Base-by-base conservation (phyloP, 2,797 vertebrate genomes). In the Discoglossus pictus region DNA sequence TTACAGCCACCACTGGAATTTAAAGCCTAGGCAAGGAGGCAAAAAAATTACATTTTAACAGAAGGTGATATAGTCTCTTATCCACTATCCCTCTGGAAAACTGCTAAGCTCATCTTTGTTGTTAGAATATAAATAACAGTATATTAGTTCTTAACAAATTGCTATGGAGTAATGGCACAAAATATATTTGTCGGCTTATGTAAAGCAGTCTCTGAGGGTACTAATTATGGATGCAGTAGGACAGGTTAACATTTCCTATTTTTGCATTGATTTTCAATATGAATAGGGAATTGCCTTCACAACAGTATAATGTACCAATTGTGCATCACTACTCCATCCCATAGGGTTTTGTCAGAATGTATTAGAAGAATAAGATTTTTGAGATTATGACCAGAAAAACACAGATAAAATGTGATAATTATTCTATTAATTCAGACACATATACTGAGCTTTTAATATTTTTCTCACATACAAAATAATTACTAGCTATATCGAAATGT, bases 81-180 rank as follows among this genome's bases (percentile, higher is more conserved):
- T 39, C 18, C 53, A 18, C 7, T 25, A 5, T 66, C 53, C 53
- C 63, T 27, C 21, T 39, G 43, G 53, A 48, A 66, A 65, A 65
- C 13, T 34, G 18, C 24, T 39, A 58, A 56, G 63, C 34, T 66
- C 35, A 48, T 48, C 21, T 38, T 40, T 66, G 35, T 16, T 56
- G 43, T 34, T 58, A 39, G 42, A 66, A 66, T 66, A 58, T 58
- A 66, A 52, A 55, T 55, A 44, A 46, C 17, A 35, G 40, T 43
- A 55, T 46, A 65, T 53, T 64, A 44, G 61, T 34, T 20, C 24
- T 46, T 60, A 61, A 48, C 17, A 34, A 61, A 47, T 36, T 38
- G 52, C 63, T 56, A 9, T 18, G 39, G 52, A 56, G 36, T 16
- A 40, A 4, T 25, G 21, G 53, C 16, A 56, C 36, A 56, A 39